Evolutionary conservation across 2,113 vertebrate genomes (phyloP).

Genomic region (Philantomba maxwellii): DNA sequence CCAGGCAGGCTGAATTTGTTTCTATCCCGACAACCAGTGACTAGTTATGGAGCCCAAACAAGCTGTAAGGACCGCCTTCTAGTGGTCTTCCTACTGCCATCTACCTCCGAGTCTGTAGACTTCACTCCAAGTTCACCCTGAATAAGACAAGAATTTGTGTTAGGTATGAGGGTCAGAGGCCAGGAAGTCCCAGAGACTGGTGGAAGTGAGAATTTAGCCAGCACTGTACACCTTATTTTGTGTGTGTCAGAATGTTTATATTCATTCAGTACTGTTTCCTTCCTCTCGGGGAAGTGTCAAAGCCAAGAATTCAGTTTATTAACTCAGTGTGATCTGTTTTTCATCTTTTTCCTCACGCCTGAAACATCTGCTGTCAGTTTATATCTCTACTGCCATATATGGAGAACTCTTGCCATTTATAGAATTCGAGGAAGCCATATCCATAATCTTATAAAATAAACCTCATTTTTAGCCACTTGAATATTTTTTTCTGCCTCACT

Average conservation of each 20-base stretch:
- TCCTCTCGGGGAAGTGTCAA: neutral
- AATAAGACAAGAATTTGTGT: neutral
- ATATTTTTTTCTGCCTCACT: slow-evolving; percentile 10
- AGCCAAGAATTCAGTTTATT: slow-evolving; percentile 18
- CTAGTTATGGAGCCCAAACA: neutral
- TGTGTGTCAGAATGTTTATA: neutral
- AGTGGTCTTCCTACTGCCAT: neutral
- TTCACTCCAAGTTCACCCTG: neutral
- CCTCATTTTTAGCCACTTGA: neutral
- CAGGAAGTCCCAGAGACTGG: neutral
- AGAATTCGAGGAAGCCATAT: neutral
- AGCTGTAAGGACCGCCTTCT: neutral
- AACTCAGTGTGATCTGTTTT: slow-evolving; percentile 12
- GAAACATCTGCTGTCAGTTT: slow-evolving; percentile 25
- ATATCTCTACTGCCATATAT: neutral
- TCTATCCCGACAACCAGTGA: neutral
- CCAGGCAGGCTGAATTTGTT: neutral
- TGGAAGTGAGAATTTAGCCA: neutral
- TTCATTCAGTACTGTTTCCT: neutral
- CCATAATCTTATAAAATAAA: neutral
- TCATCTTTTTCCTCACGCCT: neutral
- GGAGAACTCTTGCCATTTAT: neutral
- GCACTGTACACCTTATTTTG: neutral
- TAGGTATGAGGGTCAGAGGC: neutral
- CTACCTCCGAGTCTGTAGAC: neutral